Evolutionary conservation across 2,888 invertebrate genomes (phyloP).

Genomic region (Archips crataeganus): DNA sequence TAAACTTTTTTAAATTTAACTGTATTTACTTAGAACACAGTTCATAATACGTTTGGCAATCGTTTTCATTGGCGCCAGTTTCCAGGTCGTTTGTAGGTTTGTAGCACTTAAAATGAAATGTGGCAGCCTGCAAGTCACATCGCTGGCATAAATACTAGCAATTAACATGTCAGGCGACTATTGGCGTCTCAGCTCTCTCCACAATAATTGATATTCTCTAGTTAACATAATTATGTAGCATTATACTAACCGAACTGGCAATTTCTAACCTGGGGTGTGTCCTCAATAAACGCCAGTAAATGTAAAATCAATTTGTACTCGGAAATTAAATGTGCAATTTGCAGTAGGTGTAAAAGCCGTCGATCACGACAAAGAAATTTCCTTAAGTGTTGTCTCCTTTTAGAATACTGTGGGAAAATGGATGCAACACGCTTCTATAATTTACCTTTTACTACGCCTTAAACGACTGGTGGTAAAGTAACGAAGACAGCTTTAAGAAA

Average conservation of each 20-base stretch:
- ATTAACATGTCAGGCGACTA: slow-evolving; percentile 33
- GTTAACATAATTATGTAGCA: slow-evolving; percentile 27
- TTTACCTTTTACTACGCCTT: slow-evolving; percentile 52
- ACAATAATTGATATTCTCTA: slow-evolving; percentile 34
- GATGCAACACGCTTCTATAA: slow-evolving; percentile 51
- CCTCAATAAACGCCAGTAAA: slow-evolving; percentile 2
- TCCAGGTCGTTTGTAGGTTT: not conserved
- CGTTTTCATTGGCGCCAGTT: not conserved
- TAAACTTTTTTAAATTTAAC: no score
- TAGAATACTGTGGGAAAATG: slow-evolving; percentile 48
- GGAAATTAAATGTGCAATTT: slow-evolving; percentile 10
- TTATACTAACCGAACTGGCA: slow-evolving; percentile 15
- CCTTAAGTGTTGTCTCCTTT: slow-evolving; percentile 43
- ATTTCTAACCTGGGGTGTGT: slow-evolving; percentile 17
- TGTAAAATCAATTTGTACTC: slow-evolving; percentile 18
- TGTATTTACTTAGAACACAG: no score
- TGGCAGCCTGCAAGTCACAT: slow-evolving; percentile 25
- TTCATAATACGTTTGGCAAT: no score
- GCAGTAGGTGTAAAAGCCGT: slow-evolving; percentile 23
- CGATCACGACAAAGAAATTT: slow-evolving; percentile 45
- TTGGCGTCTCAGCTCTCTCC: slow-evolving; percentile 28
- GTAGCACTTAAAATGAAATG: slow-evolving; percentile 15
- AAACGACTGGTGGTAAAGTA: slow-evolving; percentile 44
- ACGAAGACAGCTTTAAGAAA: slow-evolving; percentile 45
- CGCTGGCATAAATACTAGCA: slow-evolving; percentile 35